Evolutionary conservation across 2,797 vertebrate species (phyloP).

Genomic region (Odontamblyopus rebecca): DNA sequence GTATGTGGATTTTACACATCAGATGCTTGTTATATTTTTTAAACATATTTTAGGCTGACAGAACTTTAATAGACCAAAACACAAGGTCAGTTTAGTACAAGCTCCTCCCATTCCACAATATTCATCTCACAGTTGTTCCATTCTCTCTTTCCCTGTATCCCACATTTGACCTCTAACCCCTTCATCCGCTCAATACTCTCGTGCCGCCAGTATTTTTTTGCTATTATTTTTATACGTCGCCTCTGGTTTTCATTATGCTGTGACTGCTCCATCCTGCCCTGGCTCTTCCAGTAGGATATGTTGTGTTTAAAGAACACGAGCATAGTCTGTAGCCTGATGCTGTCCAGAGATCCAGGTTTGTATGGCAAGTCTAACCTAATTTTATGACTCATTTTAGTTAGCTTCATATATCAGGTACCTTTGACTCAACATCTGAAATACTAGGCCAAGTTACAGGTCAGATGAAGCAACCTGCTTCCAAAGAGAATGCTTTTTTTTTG

Average conservation of each 20-base stretch:
- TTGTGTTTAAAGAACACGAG: not conserved
- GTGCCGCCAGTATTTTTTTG: not conserved
- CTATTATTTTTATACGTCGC: conserved; percentile 6
- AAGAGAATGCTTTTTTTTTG: too few species aligned
- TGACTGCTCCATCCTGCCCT: conserved; percentile 5
- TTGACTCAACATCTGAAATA: not conserved
- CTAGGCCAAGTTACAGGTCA: too few species aligned
- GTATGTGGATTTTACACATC: too few species aligned
- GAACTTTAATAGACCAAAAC: not conserved
- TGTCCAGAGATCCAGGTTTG: conserved; percentile 1
- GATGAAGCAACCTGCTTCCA: too few species aligned
- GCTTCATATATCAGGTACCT: not conserved
- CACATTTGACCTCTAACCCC: not conserved
- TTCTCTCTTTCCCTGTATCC: conserved; percentile 1
- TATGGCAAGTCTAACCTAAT: not conserved
- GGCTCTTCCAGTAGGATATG: not conserved
- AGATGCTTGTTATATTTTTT: too few species aligned
- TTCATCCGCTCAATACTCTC: conserved; percentile 7
- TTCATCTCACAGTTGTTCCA: not conserved
- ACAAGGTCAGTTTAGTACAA: not conserved
- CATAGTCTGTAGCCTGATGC: not conserved
- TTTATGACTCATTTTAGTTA: not conserved
- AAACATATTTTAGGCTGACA: too few species aligned
- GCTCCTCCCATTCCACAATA: not conserved
- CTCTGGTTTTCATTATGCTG: conserved; percentile 6